These are phyloP conservation scores for Phaethon lepturus DNA, from an alignment of 2,113 vertebrate species.

Conservation along the genomic window DNA sequence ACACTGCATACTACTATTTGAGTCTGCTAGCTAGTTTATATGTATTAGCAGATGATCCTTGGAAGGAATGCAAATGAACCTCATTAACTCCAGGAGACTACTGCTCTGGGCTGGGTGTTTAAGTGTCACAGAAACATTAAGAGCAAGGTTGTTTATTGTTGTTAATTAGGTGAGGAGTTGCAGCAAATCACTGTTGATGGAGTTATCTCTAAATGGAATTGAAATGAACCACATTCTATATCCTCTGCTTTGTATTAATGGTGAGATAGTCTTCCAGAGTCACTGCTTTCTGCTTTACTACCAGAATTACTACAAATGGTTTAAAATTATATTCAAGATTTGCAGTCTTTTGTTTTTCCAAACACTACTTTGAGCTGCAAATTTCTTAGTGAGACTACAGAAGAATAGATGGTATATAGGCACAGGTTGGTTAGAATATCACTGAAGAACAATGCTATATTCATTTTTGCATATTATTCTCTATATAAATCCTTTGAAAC, in stretches of 20 bases:
- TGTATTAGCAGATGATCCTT: not conserved
- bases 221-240: not conserved
- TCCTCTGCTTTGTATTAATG: not conserved
- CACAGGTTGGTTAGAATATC: not conserved
- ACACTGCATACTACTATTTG: not conserved
- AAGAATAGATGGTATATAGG: not conserved
- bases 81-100: slow-evolving; percentile 34
- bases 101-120: not conserved
- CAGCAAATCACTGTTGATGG: not conserved
- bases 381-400: not conserved
- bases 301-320: not conserved
- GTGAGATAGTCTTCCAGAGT: not conserved
- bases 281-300: not conserved
- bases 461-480: not conserved
- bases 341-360: not conserved
- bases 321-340: not conserved
- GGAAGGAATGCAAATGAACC: slow-evolving; percentile 14
- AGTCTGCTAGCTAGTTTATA: not conserved
- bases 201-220: not conserved
- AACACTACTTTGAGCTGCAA: not conserved
- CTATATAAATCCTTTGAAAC: not conserved
- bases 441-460: not conserved
- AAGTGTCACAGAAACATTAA: not conserved
- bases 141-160: not conserved
- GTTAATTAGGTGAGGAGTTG: slow-evolving; percentile 27